These are phyloP conservation scores for Cyprinodon brontotheroides DNA, from an alignment of 2,113 vertebrate genomes.

Conservation along the genomic window DNA sequence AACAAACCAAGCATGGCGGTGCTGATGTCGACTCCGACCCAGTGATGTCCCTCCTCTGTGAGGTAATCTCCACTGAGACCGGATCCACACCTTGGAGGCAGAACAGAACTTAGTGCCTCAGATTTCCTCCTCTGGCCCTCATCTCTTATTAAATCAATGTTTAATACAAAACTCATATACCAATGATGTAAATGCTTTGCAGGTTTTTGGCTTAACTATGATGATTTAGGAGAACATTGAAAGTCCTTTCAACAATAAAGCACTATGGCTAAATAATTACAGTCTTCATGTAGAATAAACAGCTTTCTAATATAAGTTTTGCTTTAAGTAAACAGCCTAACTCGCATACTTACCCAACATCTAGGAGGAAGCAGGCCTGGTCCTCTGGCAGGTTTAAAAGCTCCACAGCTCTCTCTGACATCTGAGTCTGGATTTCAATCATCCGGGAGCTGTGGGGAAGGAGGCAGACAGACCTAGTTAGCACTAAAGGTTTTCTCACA, in stretches of 20 bases:
- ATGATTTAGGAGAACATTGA: background rate
- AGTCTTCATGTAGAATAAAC: too few relatives aligned
- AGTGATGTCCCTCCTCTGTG: slow-evolving; percentile 88
- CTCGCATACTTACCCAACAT: slow-evolving; percentile 86
- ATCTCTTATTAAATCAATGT: background rate
- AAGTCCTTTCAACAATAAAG: background rate
- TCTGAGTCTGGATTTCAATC: slow-evolving; percentile 92
- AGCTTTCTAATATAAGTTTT: background rate
- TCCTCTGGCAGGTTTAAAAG: slow-evolving; percentile 87
- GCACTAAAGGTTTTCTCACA: background rate
- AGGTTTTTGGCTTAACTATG: too few relatives aligned
- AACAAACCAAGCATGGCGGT: slow-evolving; percentile 91
- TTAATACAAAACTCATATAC: background rate
- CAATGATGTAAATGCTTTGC: background rate
- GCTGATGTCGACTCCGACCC: slow-evolving; percentile 97
- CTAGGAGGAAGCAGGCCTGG: slow-evolving; percentile 87
- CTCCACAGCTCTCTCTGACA: slow-evolving; percentile 92
- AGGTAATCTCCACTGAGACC: slow-evolving; percentile 94
- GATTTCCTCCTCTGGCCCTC: too few relatives aligned
- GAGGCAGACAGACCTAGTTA: background rate
- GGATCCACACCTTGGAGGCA: slow-evolving; percentile 87
- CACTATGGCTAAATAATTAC: too few relatives aligned
- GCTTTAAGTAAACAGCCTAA: background rate
- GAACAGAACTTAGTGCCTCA: background rate
- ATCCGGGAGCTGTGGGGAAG: slow-evolving; percentile 86